Conservation (phyloP, 2,113 vertebrate species). For the Myotis davidii region DNA sequence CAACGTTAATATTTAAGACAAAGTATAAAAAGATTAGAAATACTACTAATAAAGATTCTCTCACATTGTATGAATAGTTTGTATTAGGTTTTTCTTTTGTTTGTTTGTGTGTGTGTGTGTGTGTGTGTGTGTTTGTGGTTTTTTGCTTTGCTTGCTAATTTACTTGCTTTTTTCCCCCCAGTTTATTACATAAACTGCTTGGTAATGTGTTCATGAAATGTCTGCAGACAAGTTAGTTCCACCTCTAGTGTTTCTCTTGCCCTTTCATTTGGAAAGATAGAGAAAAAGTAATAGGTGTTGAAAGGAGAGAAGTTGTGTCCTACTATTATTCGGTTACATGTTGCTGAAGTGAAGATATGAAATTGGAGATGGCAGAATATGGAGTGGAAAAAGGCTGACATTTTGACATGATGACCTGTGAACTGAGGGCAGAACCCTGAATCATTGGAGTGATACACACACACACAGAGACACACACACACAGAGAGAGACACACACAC, state of each 20-base stretch:
- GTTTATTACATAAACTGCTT: not conserved
- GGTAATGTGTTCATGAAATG: not conserved
- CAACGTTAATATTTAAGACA: not conserved
- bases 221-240: not conserved
- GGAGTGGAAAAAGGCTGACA: not conserved
- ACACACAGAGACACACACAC: rapidly evolving
- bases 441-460: not conserved
- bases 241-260: not conserved
- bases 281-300: not conserved
- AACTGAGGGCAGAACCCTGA: not conserved
- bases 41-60: not conserved
- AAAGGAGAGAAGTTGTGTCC: not conserved
- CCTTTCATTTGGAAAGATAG: constrained; percentile 40
- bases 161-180: not conserved
- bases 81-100: not conserved
- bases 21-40: not conserved
- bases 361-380: not conserved
- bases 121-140: not conserved
- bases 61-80: not conserved
- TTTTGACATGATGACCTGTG: not conserved
- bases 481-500: not conserved
- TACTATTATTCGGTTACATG: not conserved
- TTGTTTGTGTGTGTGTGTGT: too few relatives aligned
- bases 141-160: not conserved
- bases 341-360: not conserved